Evolutionary conservation across 2,888 invertebrate species (phyloP), one percentile per base, ranked within the genome.

Genomic region (Bellardia bayeri): DNA sequence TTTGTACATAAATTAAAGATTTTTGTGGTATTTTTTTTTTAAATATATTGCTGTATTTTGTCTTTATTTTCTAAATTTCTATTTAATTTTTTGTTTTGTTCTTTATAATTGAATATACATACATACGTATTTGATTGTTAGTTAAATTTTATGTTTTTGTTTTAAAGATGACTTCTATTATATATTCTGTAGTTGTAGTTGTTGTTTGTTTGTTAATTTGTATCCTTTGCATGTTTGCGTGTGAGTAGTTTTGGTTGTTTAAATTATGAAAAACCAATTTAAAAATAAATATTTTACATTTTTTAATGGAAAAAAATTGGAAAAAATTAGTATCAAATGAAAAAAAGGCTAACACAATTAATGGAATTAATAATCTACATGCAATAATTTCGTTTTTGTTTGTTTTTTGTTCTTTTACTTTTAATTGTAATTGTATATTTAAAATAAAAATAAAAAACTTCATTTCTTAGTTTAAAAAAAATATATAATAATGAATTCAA

Each of bases 121-220:
- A 78, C 83, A 85, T 80, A 85, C 75, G 80, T 85, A 83, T 87
- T 86, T 83, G 83, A 87, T 83, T 83, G 83, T 87, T 80, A 63
- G 54, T 86, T 75, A 49, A 80, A 54, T 69, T 66, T 78, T 75
- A 23, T 64, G 14, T 66, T 54, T 84, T 71, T 72, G 45, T 37
- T 78, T 56, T 37, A 74, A 61, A 49, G 71, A 61, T 80, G 23
- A 56, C 61, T 81, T 54, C 23, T 45, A 51, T 74, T 58, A 68
- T 16, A 56, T 16, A 16, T 58, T 58, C 16, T 63, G 13, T 13
- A 45, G 45, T 74, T 23, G 11, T 66, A 14, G 42, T 64, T 74
- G 56, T 45, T 79, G 33, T 23, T 76, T 54, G 33, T 78, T 64
- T 51, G 23, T 8, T 30, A 51, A 54, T 66, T 37, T 30, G 30